Evolutionary conservation across 2,113 vertebrate genomes (phyloP).

Genomic region (Garra rufa): DNA sequence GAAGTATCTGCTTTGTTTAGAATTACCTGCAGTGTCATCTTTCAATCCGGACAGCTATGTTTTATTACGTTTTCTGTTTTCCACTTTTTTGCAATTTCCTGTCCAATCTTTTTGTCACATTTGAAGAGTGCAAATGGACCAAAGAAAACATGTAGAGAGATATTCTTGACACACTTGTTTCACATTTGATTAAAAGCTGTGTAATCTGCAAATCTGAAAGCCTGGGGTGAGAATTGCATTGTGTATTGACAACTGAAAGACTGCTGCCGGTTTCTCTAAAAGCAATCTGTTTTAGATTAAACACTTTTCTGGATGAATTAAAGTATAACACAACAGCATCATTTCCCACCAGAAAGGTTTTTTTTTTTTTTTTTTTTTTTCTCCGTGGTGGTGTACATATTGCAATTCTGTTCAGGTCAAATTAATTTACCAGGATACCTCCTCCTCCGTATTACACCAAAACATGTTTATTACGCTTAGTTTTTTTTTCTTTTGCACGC

Average conservation of each 20-base stretch:
- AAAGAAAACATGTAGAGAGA: conserved; percentile 28
- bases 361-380: conserved; percentile 8
- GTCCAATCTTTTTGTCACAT: conserved; percentile 29
- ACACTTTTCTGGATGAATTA: conserved; percentile 63
- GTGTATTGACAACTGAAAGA: conserved; percentile 58
- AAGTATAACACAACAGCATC: conserved; percentile 55
- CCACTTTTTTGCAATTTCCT: not conserved
- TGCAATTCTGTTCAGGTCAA: conserved; percentile 55
- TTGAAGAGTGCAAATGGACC: conserved; percentile 48
- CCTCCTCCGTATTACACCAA: not conserved
- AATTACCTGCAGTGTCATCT: not conserved
- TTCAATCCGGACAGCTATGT: not conserved
- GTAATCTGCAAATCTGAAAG: conserved; percentile 54
- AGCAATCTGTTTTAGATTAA: conserved; percentile 61
- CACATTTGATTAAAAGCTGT: conserved; percentile 60
- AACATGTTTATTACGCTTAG: conserved; percentile 35
- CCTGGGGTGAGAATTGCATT: conserved; percentile 59
- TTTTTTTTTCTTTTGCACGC: not conserved
- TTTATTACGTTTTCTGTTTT: conserved; percentile 29
- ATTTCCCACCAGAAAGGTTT: conserved; percentile 48
- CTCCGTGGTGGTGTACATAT: conserved; percentile 44
- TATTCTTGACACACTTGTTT: conserved; percentile 55
- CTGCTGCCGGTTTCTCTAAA: conserved; percentile 56
- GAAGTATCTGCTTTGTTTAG: not conserved
- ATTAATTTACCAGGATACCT: conserved; percentile 44